phyloP scores from a whole-genome alignment of 2,797 vertebrate genomes.

The Lindbergichthys nudifrons region DNA sequence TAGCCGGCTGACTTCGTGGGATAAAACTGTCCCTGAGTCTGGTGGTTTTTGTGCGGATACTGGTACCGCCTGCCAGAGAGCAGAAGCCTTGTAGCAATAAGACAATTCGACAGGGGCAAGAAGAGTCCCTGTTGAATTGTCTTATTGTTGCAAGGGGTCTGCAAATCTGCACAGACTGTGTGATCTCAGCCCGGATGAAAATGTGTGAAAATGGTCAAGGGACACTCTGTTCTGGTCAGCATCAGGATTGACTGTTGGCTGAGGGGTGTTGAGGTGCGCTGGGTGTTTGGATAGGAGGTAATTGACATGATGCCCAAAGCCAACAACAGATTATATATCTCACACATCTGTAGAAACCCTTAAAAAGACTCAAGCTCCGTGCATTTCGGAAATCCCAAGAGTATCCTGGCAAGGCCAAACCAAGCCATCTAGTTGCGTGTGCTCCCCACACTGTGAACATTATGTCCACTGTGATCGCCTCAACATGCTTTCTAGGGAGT shows the following conservation, averaged over 20 bases:
- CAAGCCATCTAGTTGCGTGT: conserved; percentile 39
- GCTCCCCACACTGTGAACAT: conserved; percentile 24
- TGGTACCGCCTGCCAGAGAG: too few species aligned
- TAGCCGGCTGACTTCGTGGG: too few species aligned
- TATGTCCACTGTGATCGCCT: conserved; percentile 26
- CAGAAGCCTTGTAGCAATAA: conserved; percentile 20
- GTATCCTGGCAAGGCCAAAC: conserved; percentile 44
- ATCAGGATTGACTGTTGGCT: conserved; percentile 59
- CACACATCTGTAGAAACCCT: conserved; percentile 76
- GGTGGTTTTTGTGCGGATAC: too few species aligned
- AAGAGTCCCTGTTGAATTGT: too few species aligned
- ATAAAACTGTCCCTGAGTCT: too few species aligned
- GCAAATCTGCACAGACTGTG: conserved; percentile 17
- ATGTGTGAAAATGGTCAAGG: conserved; percentile 67
- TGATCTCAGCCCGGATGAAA: conserved; percentile 53
- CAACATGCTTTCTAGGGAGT: conserved; percentile 7
- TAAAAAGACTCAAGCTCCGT: conserved; percentile 44
- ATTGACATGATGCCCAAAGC: conserved; percentile 67
- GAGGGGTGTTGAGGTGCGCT: conserved; percentile 28
- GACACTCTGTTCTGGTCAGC: conserved; percentile 42
- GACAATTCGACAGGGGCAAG: conserved; percentile 19
- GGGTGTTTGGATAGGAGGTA: conserved; percentile 73
- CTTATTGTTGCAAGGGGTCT: conserved; percentile 10
- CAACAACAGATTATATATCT: conserved; percentile 60
- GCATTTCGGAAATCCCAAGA: conserved; percentile 46